Evolutionary conservation across 1,140 invertebrate species (phyloP).

Genomic region (Drosophila kepulauana): DNA sequence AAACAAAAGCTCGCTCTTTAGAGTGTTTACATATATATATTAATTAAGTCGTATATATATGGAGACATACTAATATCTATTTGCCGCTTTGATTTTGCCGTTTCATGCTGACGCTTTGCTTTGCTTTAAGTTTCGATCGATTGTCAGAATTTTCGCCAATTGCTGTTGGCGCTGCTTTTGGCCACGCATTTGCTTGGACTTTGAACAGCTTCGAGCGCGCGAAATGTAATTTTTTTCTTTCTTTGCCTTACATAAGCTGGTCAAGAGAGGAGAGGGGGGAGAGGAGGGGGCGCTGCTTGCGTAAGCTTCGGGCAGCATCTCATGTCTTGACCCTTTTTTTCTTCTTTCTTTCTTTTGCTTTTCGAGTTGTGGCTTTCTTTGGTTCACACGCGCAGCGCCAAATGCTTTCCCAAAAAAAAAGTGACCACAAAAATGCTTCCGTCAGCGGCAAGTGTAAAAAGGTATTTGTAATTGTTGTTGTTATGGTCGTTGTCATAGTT

Average conservation of each 20-base stretch:
- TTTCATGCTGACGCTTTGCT: constrained; percentile 65
- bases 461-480: constrained; percentile 77
- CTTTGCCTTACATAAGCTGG: constrained; percentile 62
- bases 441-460: constrained; percentile 77
- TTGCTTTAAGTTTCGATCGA: constrained; percentile 24
- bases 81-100: constrained; percentile 45
- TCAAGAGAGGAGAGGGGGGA: constrained; percentile 4
- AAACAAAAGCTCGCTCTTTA: constrained; percentile 16
- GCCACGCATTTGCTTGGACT: constrained; percentile 44
- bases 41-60: constrained; percentile 22
- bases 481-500: constrained; percentile 22
- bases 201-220: constrained; percentile 54
- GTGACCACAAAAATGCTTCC: constrained; percentile 74
- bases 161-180: not conserved
- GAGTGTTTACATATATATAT: constrained; percentile 4
- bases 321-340: constrained; percentile 67
- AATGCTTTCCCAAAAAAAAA: constrained; percentile 74
- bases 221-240: constrained; percentile 44
- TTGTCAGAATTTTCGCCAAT: constrained; percentile 62
- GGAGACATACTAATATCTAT: not conserved
- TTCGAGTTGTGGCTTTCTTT: constrained; percentile 60
- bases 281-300: constrained; percentile 60
- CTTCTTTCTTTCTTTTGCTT: not conserved
- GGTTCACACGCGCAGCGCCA: constrained; percentile 76
- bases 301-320: constrained; percentile 62